Evolutionary conservation across 1,140 invertebrate species (phyloP), one percentile per base, ranked within the genome.

Genomic region (Propsilocerus akamusi): DNA sequence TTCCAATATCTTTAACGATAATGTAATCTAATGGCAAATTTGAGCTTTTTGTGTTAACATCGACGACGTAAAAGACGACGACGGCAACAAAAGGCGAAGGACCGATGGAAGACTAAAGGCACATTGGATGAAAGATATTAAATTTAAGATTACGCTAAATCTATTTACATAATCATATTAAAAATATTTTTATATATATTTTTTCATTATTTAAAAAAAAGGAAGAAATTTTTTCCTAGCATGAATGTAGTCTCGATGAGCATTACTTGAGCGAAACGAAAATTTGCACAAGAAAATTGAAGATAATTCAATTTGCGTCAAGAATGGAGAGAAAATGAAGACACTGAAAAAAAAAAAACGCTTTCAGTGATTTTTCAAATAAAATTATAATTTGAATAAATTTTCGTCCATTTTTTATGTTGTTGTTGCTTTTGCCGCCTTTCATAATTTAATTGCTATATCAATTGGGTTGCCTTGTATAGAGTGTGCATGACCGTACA

Each of bases 121-220:
- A n/a, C n/a, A n/a, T n/a, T n/a, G n/a, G n/a, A n/a, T 20, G 17
- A 41, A 41, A 41, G 34, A 41, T 41, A 41, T 41, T 41, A 41
- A 41, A 41, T 41, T 41, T 41, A 41, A 41, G 34, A 41, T 41
- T 41, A 41, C 22, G 34, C 22, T 41, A 41, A 41, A 41, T 41
- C 14, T 41, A 41, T 41, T 41, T 41, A 41, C 34, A 41, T 41
- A 41, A 41, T 41, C 34, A 41, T 41, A 41, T 41, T 41, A 41
- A 41, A 41, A 41, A 41, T 41, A 20, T 41, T 20, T 41, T 41
- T 41, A 8, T 41, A 41, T 14, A 41, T 41, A 41, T 20, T 20
- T 17, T 41, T 14, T 37, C 5, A 14, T 17, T 41, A n/a, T 17
- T 17, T 20, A 17, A 41, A 41, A n/a, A 34, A 34, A 17, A 37